Evolutionary conservation across 1,140 invertebrate species (phyloP), one percentile per base, ranked within the genome.

Genomic region (Hirudo medicinalis): DNA sequence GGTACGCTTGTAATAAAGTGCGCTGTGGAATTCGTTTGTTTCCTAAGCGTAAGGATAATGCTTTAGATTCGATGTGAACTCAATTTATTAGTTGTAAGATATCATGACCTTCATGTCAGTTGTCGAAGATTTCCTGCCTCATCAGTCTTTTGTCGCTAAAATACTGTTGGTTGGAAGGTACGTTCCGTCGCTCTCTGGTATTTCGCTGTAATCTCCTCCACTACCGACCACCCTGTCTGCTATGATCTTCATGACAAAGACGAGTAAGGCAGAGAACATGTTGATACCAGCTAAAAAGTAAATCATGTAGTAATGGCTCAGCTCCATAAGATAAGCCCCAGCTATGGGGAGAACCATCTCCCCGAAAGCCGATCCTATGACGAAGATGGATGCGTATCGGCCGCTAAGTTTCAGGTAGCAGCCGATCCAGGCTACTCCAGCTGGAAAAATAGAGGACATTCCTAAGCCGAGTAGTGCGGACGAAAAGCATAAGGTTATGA

Each of bases 371-470:
- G 80, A 82, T 0, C 83, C 81, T 4, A 84, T 74, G 40, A 84
- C 79, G 74, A 85, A 81, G n/a, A 82, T 76, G 13, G 84, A 80
- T 0, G 83, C 82, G 20, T 83, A 79, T 74, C 82, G 82, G 22
- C 85, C 84, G 5, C 82, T 82, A 8, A 85, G 77, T 54, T 79
- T 79, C 43, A 85, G 81, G 73, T 84, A 81, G 57, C 79, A 75
- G 74, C 85, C 83, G 29, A 82, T 79, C 84, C 84, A 85, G 19
- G 82, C 25, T n/a, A 49, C 43, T 54, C 75, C 79, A 0, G 82
- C 80, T 0, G 84, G 83, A 72, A 84, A 84, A 17, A 84, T 79
- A 13, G 84, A 84, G 0, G 84, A 82, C 75, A 85, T 76, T 70
- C 84, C 84, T 6, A 85, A 71, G 13, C 84, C 84, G 22, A 82